phyloP scores from a whole-genome alignment of 2,113 vertebrate genomes.

The Eretmochelys imbricata region DNA sequence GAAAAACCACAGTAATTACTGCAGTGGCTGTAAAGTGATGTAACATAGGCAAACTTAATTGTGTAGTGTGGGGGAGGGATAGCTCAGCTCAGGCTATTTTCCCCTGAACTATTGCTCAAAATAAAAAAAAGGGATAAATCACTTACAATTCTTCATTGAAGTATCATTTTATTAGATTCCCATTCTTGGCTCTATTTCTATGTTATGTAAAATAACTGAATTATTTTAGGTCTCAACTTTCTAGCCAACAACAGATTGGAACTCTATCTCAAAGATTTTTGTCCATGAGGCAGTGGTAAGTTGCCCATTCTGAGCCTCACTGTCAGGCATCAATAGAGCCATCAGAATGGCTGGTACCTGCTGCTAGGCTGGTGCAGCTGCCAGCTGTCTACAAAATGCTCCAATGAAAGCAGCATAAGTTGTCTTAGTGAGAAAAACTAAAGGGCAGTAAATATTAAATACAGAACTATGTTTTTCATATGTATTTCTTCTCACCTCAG shows the following conservation, averaged over 20 bases:
- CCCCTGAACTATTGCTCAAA: background rate
- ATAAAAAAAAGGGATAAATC: background rate
- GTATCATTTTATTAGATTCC: background rate
- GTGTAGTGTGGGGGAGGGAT: too few relatives aligned
- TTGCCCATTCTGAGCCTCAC: background rate
- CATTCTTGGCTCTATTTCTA: background rate
- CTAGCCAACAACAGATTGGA: background rate
- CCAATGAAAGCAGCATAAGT: background rate
- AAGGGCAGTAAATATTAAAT: background rate
- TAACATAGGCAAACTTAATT: too few relatives aligned
- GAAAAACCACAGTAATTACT: too few relatives aligned
- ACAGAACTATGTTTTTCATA: background rate
- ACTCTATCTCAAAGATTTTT: background rate
- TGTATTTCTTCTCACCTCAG: background rate
- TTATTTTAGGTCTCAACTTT: background rate
- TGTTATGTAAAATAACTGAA: background rate
- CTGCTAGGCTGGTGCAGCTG: background rate
- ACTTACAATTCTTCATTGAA: background rate
- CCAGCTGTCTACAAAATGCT: background rate
- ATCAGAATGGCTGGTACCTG: background rate
- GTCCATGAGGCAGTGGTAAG: background rate
- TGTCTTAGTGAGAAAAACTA: background rate
- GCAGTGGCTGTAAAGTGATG: too few relatives aligned
- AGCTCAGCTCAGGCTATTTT: background rate
- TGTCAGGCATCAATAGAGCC: background rate